Evolutionary conservation across 1,140 invertebrate genomes (phyloP), one percentile per base, ranked within the genome.

Genomic region (Drosophila seguyi): DNA sequence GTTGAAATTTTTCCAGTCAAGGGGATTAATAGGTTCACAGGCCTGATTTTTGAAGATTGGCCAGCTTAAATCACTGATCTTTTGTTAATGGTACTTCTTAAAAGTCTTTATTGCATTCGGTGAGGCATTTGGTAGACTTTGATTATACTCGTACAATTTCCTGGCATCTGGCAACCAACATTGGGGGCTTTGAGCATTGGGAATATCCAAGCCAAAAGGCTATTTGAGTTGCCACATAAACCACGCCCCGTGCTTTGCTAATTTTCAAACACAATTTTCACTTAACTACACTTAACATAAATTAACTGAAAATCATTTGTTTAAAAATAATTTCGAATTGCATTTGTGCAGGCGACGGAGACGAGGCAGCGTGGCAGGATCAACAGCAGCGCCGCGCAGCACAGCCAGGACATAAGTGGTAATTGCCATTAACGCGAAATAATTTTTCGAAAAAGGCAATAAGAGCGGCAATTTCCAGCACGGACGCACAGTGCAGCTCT

Each of bases 371-470:
- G 55, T 38, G 44, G 57, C 56, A 44, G 71, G 67, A 59, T 25
- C 57, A 53, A n/a, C 52, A 39, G 38, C 68, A 61, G 31, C n/a
- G 44, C 57, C 38, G 47, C 27, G 34, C 50, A 29, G 56, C 20
- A 20, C 67, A 36, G 44, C 42, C 57, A 65, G 75, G 55, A 66
- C 82, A 83, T 79, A 90, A 84, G 84, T 88, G 85, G 84, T 90
- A 88, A 90, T 90, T 85, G 84, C 85, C 84, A 90, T 88, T 88
- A 88, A 90, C 81, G 85, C 77, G 74, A 81, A 88, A 88, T 90
- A 90, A 88, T 88, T 90, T 88, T 84, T 78, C 69, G 81, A 74
- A 88, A 72, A 88, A 67, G 65, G 84, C 85, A 88, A 88, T 88
- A 88, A 88, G 81, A 80, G 71, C 72, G 84, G 84, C 73, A 77